Evolutionary conservation across 2,797 vertebrate species (phyloP), one percentile per base, ranked within the genome.

Genomic region (Microcaecilia unicolor): DNA sequence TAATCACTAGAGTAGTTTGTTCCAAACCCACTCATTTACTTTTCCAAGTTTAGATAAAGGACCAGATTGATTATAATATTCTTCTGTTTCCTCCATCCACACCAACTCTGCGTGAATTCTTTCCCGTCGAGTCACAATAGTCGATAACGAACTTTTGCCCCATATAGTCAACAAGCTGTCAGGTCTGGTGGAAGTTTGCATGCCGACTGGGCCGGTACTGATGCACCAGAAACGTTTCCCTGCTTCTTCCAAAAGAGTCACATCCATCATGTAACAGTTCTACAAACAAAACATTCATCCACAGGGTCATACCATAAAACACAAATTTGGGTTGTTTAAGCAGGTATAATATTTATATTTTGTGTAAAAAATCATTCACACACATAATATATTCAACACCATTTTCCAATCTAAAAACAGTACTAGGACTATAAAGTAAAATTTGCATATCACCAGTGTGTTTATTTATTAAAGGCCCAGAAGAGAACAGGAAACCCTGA

Each of bases 221-320:
- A 90, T 59, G 41, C 86, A 92, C 90, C 87, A 93, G 50, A 91
- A 89, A 7, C 87, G 88, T 5, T 72, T 78, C 58, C 55, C 66
- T 22, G 56, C 67, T 53, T 88, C 87, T 25, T 94, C 89, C 64
- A 89, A 55, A 11, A 98, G 56, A 6, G 90, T 94, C 23, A 92
- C 24, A 41, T 73, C 86, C 84, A 97, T 70, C 28, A 93, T n/a
- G 9, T 73, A 92, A 60, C 89, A 92, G 22, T 78, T 79, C 93
- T 97, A 54, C 10, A 25, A 55, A 48, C 3, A 24, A 47, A 47
- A 22, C 12, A 51, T n/a, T n/a, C n/a, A n/a, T n/a, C n/a, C n/a
- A n/a, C n/a, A n/a, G n/a, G n/a, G n/a, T n/a, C n/a, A n/a, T n/a
- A n/a, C n/a, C n/a, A n/a, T n/a, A n/a, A n/a, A n/a, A n/a, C 25